These are phyloP conservation scores for Stegastes partitus DNA, from an alignment of 2,113 vertebrate species.

Conservation along the genomic window DNA sequence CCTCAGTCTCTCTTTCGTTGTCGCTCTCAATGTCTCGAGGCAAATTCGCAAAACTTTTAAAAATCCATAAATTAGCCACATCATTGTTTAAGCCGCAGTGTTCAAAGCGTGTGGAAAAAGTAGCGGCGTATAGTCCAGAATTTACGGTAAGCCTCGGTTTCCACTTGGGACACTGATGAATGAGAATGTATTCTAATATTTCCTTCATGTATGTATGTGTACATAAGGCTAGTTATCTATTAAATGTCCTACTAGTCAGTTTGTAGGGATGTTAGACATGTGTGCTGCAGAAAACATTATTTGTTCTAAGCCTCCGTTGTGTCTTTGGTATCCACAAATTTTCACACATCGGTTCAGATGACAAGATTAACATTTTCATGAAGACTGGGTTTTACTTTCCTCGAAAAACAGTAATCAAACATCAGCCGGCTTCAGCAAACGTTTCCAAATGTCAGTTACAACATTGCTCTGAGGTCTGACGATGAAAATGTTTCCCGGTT, in stretches of 20 bases:
- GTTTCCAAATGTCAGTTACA: slow-evolving; percentile 6
- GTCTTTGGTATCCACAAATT: not conserved
- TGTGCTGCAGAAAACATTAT: slow-evolving; percentile 43
- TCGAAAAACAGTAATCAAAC: not conserved
- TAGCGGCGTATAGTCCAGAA: no score
- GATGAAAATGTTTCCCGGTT: not conserved
- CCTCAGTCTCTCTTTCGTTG: no score
- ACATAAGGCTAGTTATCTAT: slow-evolving; percentile 64
- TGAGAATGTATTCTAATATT: slow-evolving; percentile 77
- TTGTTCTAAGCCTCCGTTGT: slow-evolving; percentile 15
- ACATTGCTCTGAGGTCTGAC: slow-evolving; percentile 6
- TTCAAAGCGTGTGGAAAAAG: no score
- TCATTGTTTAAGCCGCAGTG: no score
- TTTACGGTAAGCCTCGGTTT: slow-evolving; percentile 51
- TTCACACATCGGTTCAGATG: not conserved
- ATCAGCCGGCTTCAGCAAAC: not conserved
- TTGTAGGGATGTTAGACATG: slow-evolving; percentile 33
- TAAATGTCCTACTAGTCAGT: slow-evolving; percentile 36
- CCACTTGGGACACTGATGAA: slow-evolving; percentile 77
- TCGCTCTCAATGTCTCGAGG: no score
- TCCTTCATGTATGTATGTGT: slow-evolving; percentile 63
- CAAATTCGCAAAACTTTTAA: no score
- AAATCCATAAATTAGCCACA: no score
- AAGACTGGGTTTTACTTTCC: not conserved
- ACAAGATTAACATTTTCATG: not conserved